Evolutionary conservation across 2,888 invertebrate genomes (phyloP), one percentile per base, ranked within the genome.

Genomic region (Craniophora ligustri): DNA sequence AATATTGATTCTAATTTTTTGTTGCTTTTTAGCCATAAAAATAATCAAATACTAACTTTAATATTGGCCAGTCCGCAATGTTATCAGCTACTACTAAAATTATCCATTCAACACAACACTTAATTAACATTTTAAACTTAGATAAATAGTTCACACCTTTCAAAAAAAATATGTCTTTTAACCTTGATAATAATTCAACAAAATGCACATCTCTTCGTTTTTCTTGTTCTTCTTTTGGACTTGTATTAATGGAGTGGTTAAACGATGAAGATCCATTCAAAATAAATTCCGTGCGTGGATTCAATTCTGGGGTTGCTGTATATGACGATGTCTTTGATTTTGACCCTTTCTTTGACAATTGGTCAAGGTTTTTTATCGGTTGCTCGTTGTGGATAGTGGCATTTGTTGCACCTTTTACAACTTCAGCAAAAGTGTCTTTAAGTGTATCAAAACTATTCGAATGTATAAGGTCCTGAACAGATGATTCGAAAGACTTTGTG

Each of bases 161-260:
- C n/a, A 56, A n/a, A 42, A 53, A 49, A n/a, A 54, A 15, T 11
- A 50, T 44, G 4, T 57, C 47, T 14, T 53, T 53, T 6, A 56
- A 2, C 28, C 44, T 40, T 1, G 8, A 21, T 14, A 45, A 16
- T 4, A 55, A 14, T 2, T 44, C 51, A 3, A 2, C 11, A 35
- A 45, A 45, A 19, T 39, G 11, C 0, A 45, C 8, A 11, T 26
- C 13, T 10, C 16, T 34, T 16, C 15, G 34, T 34, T 34, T 21
- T 21, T 21, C 21, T 21, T 21, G 16, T 8, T 34, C 16, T 45
- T 26, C 6, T 31, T 15, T 35, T 18, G 11, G 30, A 16, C 7
- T 3, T 10, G 35, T 19, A 18, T 16, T 26, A 3, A 15, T 13
- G 7, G 26, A 31, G n/a, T 6, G 36, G n/a, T 19, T 36, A 13